Evolutionary conservation across 37 sponge, comb jelly and placozoan species (phyloP), one percentile per base, ranked within the genome.

Genomic region (Eunapius fragilis): DNA sequence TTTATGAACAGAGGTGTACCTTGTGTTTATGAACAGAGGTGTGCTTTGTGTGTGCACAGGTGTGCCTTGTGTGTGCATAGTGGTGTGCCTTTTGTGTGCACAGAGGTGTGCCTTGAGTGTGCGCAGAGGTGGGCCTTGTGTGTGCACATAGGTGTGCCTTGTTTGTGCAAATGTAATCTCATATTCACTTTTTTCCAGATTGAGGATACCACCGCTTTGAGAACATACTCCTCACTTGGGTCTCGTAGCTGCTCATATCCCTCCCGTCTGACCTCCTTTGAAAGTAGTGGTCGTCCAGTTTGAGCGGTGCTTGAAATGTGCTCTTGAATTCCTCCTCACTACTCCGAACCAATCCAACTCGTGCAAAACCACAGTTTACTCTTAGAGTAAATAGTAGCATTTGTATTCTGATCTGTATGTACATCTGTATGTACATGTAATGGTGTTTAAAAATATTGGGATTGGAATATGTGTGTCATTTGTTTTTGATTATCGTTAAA

Each of bases 91-190:
- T n/a, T n/a, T n/a, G n/a, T n/a, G n/a, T n/a, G n/a, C n/a, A n/a
- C n/a, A n/a, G n/a, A n/a, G n/a, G n/a, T n/a, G n/a, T n/a, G n/a
- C n/a, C n/a, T n/a, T n/a, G n/a, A n/a, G n/a, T n/a, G n/a, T n/a
- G n/a, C n/a, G n/a, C n/a, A n/a, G n/a, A n/a, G n/a, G n/a, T n/a
- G n/a, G n/a, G n/a, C n/a, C n/a, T n/a, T n/a, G n/a, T n/a, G n/a
- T n/a, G n/a, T n/a, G n/a, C n/a, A n/a, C n/a, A n/a, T n/a, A n/a
- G n/a, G n/a, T n/a, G n/a, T n/a, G n/a, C n/a, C n/a, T n/a, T n/a
- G n/a, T n/a, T n/a, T n/a, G n/a, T 28, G 81, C 30, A 69, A 81
- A 81, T 69, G 81, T 81, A 36, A 22, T 35, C 77, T 36, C 77
- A 76, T 76, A 76, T 32, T 76, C 77, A 36, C 25, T 32, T 35